Base-by-base conservation (phyloP, 2,797 vertebrate species). In the Hyperoplus immaculatus region DNA sequence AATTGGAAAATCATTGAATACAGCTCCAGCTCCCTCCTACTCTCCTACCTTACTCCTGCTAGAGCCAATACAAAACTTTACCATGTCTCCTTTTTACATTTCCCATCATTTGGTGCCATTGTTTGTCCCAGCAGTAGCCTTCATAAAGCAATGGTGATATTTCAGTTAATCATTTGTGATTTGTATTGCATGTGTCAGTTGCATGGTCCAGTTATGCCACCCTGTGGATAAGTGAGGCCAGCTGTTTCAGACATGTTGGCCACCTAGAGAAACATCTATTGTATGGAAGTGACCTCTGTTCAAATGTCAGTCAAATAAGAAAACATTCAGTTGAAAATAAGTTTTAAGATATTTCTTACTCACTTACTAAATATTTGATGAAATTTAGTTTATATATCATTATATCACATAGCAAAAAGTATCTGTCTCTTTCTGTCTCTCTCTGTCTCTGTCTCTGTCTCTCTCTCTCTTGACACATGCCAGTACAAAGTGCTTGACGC, bases 211-310 rank as follows among this genome's bases (percentile, higher is more conserved):
- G 54, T 70, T 14, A 36, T 75, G 46, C 88, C 88, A 77, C 71
- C 84, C 18, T 78, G 84, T 89, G 88, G 88, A 75, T 65, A 8
- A 47, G n/a, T 18, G 11, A 53, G 4, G 43, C 3, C 60, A 64
- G 41, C 14, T 65, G 6, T 36, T 53, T 42, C 14, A 64, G 29
- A 64, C 29, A 11, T 69, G 29, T 38, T 21, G 1, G 39, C 41
- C n/a, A 41, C 29, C 8, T 9, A 18, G 16, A 62, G 42, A 59
- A 70, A 43, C 29, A 29, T 29, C 3, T 29, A 29, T 29, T 16
- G 1, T 6, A 18, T 0, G 16, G 10, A 12, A 47, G 10, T 47
- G 13, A 47, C 13, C 8, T 47, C 45, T 47, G 38, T 29, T 15
- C 6, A 11, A 45, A 45, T 45, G 6, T 45, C 43, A 6, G 43